These are phyloP conservation scores for Pachymerium ferrugineum DNA, from an alignment of 2,888 invertebrate species.

Conservation along the genomic window DNA sequence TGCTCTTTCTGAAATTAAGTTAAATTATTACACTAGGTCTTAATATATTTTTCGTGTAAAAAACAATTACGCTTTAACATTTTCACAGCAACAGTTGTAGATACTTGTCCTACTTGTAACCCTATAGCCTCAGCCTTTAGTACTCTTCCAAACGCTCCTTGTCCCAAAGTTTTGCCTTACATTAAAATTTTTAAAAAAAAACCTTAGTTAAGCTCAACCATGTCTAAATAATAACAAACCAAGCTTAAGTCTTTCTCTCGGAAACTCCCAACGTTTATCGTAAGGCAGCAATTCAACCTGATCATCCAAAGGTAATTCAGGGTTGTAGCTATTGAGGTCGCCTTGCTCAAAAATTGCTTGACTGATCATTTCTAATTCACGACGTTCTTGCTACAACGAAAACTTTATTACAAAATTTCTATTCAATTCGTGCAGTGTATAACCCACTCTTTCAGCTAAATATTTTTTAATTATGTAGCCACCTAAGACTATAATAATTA, in stretches of 20 bases:
- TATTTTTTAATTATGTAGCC: conserved; percentile 38
- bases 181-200: neutral
- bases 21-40: neutral
- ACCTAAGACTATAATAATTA: conserved; percentile 38
- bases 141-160: conserved; percentile 92
- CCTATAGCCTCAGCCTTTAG: conserved; percentile 79
- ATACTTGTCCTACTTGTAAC: conserved; percentile 85
- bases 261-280: conserved; percentile 80
- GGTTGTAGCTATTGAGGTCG: conserved; percentile 72
- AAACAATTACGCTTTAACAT: conserved; percentile 75
- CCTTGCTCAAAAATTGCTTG: conserved; percentile 58
- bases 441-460: conserved; percentile 38
- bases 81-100: conserved; percentile 88
- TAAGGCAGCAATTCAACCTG: conserved; percentile 91
- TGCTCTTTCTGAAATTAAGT: conserved; percentile 48
- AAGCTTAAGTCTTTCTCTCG: conserved; percentile 69
- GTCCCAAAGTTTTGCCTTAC: conserved; percentile 77
- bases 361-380: conserved; percentile 53
- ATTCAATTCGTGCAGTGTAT: neutral
- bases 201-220: neutral
- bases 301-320: conserved; percentile 80
- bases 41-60: too few relatives aligned
- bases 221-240: conserved; percentile 52
- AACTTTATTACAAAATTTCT: neutral
- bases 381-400: conserved; percentile 30